Percentiles rank a stretch among this genome's conserved stretches.
phyloP scores from a whole-genome alignment of 2,113 vertebrate genomes.

The Microcebus murinus region DNA sequence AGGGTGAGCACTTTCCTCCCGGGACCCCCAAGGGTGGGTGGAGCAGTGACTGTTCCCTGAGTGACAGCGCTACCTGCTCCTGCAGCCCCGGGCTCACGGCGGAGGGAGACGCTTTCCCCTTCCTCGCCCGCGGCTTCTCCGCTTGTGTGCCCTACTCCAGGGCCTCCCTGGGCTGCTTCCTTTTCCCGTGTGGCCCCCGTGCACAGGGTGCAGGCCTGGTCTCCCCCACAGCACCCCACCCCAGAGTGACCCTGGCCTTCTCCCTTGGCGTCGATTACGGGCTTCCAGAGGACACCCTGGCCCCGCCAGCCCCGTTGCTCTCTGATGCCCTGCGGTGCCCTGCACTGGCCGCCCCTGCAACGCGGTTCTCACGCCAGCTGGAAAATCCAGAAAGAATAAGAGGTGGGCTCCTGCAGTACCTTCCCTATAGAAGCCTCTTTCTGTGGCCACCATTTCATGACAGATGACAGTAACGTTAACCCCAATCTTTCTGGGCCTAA shows the following conservation, averaged over 20 bases:
- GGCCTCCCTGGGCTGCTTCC: not conserved
- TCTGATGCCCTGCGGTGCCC: rapidly evolving
- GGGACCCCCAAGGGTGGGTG: not conserved
- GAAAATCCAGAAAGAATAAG: not conserved
- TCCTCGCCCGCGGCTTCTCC: not conserved
- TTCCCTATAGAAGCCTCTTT: not conserved
- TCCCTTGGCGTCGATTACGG: no score
- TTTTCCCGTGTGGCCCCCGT: not conserved
- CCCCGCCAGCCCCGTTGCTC: not conserved
- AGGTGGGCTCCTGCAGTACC: not conserved
- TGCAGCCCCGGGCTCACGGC: not conserved
- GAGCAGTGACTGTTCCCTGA: not conserved
- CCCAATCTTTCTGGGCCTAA: not conserved
- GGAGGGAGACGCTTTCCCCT: rapidly evolving
- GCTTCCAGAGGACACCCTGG: not conserved
- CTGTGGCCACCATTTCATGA: not conserved
- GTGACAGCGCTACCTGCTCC: not conserved
- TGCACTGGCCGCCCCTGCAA: not conserved
- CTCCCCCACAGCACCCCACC: no score
- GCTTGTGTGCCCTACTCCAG: not conserved
- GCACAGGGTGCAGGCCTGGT: not conserved
- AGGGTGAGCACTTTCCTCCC: not conserved
- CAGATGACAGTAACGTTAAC: not conserved
- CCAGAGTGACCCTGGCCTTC: no score
- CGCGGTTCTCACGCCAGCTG: not conserved